Base-by-base conservation (phyloP, 64 coral and sea anemone genomes). In the Montipora efflorescens region DNA sequence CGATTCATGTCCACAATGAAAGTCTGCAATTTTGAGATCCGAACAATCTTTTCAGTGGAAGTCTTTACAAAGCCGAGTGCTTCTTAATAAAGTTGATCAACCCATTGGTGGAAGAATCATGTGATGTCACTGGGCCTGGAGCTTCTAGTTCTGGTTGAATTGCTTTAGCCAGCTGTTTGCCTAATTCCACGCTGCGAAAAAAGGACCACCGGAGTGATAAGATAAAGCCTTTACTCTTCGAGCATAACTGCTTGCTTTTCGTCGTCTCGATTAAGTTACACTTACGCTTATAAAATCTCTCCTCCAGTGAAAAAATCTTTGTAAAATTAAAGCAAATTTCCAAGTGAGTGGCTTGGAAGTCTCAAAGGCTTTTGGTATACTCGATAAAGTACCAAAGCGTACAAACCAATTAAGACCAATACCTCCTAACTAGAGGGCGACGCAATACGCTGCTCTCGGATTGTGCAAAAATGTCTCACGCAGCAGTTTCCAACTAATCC, bases 21-120 rank as follows among this genome's bases (percentile, higher is more conserved):
- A 71, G 18, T 19, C 68, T 15, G 21, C 12, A 14, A 15, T 67
- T 22, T 71, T 71, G 1, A 71, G 45, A 68, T 46, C 46, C 20
- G 62, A 2, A 43, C 12, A 36, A 83, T 3, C 46, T 28, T 43
- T 20, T 9, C 16, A 5, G 22, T 28, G 4, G 5, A 48, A 83
- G 6, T 19, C 64, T 49, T 45, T 70, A 85, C 82, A 70, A 70
- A 3, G 82, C 61, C 0, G 82, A 71, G 16, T 85, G 82, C 47
- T 85, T 21, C 14, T 99, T 99, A 23, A 99, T 92, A 49, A 96
- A 99, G 74, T 99, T 99, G 19, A 99, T 96, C 43, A 99, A 89
- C 18, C 92, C 98, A 78, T 99, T 99, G 72, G 95, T 99, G 19
- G 98, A 99, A 46, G 92, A 91, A 59, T 99, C 98, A 52, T 99